Conservation (phyloP, 2,888 invertebrate species). For the Campoplex nolae region DNA sequence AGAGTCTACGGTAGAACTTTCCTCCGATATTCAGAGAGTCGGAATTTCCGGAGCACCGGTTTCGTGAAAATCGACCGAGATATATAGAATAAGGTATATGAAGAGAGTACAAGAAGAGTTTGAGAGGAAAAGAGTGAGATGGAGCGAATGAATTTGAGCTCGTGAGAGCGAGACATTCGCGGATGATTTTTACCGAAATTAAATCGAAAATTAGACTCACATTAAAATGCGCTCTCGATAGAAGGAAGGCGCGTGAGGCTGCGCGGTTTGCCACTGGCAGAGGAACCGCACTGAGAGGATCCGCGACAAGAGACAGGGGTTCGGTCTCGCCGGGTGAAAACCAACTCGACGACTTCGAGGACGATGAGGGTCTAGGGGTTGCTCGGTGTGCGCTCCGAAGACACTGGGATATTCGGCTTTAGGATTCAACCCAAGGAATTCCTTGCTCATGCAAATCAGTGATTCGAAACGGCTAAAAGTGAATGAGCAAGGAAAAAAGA, state of each 20-base stretch:
- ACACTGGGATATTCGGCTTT: constrained; percentile 64
- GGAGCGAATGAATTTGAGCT: constrained; percentile 45
- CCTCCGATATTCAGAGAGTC: constrained; percentile 73
- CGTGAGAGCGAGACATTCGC: constrained; percentile 72
- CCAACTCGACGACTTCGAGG: constrained; percentile 59
- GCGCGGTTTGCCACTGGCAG: constrained; percentile 75
- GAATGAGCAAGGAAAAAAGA: constrained; percentile 69
- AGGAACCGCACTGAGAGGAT: constrained; percentile 47
- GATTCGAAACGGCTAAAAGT: constrained; percentile 73
- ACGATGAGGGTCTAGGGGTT: constrained; percentile 69
- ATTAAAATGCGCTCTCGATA: constrained; percentile 83
- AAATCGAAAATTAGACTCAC: constrained; percentile 83
- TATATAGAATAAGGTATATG: constrained; percentile 53
- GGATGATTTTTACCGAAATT: constrained; percentile 83
- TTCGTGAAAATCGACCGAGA: constrained; percentile 61
- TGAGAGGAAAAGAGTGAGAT: constrained; percentile 41
- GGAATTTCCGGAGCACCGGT: constrained; percentile 68
- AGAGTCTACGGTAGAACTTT: constrained; percentile 77
- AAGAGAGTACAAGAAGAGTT: constrained; percentile 50
- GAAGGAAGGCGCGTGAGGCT: constrained; percentile 51
- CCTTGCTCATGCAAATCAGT: constrained; percentile 82
- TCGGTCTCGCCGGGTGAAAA: constrained; percentile 52
- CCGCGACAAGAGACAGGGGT: constrained; percentile 58
- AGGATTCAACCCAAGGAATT: constrained; percentile 80
- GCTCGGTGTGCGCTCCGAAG: constrained; percentile 66